phyloP scores from a whole-genome alignment of 2,888 invertebrate genomes.

The Julus scandinavius region DNA sequence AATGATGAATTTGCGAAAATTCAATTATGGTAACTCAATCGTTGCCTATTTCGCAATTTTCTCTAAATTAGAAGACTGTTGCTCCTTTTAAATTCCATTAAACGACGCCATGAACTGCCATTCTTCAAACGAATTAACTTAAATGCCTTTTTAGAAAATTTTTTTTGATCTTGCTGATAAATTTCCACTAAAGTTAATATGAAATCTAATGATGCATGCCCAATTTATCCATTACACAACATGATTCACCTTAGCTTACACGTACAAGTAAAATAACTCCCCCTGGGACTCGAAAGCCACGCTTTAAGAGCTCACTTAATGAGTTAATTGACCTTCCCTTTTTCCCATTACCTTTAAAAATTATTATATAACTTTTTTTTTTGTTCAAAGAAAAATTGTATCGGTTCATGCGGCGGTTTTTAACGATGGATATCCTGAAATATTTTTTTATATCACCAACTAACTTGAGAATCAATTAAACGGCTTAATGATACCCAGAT shows the following conservation, averaged over 20 bases:
- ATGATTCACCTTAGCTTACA: background rate
- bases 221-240: slow-evolving; percentile 19
- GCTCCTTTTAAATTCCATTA: slow-evolving; percentile 10
- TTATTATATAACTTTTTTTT: background rate
- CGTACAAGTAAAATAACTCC: background rate
- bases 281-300: background rate
- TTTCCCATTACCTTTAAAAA: background rate
- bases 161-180: background rate
- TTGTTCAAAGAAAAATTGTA: too few relatives aligned
- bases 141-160: background rate
- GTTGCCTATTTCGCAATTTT: background rate
- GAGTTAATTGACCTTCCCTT: background rate
- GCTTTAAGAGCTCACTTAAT: background rate
- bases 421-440: too few relatives aligned
- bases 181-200: background rate
- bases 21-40: background rate
- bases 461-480: too few relatives aligned
- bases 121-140: background rate
- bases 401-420: too few relatives aligned
- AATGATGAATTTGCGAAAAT: background rate
- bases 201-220: slow-evolving; percentile 10
- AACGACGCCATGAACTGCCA: background rate
- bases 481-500: too few relatives aligned
- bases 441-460: too few relatives aligned
- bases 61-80: background rate